phyloP scores from a whole-genome alignment of 2,888 invertebrate species.

The Physocephala rufipes region DNA sequence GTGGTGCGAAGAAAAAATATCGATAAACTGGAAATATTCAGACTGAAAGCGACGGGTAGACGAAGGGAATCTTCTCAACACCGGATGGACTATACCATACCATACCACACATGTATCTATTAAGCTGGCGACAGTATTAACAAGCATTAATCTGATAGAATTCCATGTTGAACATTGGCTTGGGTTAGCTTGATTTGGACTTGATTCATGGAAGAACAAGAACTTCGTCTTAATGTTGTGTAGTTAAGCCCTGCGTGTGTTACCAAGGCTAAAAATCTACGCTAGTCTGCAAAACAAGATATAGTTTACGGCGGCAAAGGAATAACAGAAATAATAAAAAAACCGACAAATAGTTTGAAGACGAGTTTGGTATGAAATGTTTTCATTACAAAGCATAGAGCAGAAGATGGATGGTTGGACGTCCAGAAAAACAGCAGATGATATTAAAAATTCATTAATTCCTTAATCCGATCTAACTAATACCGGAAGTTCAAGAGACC shows the following conservation, averaged over 20 bases:
- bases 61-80: not conserved
- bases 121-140: conserved; percentile 56
- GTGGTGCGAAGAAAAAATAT: conserved; percentile 25
- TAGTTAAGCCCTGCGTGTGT: not conserved
- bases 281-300: not conserved
- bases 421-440: not conserved
- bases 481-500: conserved; percentile 8
- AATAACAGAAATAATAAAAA: not conserved
- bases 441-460: not conserved
- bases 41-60: conserved; percentile 25
- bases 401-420: not conserved
- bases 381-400: not conserved
- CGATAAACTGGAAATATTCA: conserved; percentile 28
- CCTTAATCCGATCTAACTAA: not conserved
- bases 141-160: conserved; percentile 55
- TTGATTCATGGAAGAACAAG: conserved; percentile 42
- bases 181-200: too few species aligned
- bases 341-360: conserved; percentile 4
- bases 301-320: not conserved
- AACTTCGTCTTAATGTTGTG: conserved; percentile 39
- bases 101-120: conserved; percentile 35
- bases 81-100: not conserved
- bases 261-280: not conserved
- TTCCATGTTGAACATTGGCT: conserved; percentile 50
- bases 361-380: not conserved